These are phyloP conservation scores for Eira barbara DNA, from an alignment of 2,113 vertebrate species.

Conservation along the genomic window DNA sequence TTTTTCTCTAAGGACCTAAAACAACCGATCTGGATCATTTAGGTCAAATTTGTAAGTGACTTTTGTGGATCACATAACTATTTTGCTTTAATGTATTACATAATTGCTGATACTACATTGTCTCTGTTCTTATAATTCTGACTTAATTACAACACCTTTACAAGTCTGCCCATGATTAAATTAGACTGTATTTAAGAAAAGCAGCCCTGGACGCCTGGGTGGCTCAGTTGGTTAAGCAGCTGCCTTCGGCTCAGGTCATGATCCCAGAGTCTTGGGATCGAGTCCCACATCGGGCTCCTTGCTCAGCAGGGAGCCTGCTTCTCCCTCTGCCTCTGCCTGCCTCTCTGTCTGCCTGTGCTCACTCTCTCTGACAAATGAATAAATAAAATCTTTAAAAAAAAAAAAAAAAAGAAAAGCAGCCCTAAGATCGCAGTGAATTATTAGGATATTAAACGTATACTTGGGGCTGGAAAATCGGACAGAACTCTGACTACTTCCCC, in stretches of 20 bases:
- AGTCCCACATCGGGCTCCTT: no score
- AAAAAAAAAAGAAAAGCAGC: neutral
- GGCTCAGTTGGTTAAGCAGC: no score
- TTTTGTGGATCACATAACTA: neutral
- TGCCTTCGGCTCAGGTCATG: no score
- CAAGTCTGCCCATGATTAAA: neutral
- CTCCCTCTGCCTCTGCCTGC: no score
- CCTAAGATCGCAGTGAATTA: neutral
- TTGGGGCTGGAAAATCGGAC: neutral
- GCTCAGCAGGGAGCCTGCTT: no score
- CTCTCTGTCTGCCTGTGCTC: no score
- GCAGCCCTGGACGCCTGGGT: no score
- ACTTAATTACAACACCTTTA: neutral
- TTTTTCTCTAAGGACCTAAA: neutral
- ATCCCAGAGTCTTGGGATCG: no score
- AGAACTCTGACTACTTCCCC: neutral
- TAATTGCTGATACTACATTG: neutral
- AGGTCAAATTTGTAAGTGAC: neutral
- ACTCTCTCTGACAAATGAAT: no score
- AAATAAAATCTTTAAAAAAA: no score
- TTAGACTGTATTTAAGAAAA: slow-evolving; percentile 3
- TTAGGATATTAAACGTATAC: neutral
- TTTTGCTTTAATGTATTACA: neutral
- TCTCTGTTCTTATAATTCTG: neutral
- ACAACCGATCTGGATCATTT: neutral